Evolutionary conservation across 2,888 invertebrate genomes (phyloP).

Genomic region (Noctua janthe): DNA sequence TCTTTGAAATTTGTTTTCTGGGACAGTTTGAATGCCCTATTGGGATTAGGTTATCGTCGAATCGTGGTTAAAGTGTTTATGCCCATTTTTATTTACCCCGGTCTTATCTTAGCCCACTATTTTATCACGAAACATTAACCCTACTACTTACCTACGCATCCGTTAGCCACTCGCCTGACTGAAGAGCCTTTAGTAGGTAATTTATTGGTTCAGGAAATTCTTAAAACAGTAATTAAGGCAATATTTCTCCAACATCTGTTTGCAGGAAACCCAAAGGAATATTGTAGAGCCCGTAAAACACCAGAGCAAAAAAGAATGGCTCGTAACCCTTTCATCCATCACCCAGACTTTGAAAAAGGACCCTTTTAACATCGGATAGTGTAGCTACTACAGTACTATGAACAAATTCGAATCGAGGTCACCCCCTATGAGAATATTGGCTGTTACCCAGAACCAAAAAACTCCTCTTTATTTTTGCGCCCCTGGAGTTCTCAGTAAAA

Average conservation of each 20-base stretch:
- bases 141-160: neutral
- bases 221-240: neutral
- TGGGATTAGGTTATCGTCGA: no score
- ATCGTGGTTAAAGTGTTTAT: no score
- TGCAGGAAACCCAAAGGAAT: neutral
- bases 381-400: neutral
- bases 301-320: neutral
- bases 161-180: neutral
- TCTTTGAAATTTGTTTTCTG: no score
- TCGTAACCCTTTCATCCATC: constrained; percentile 1
- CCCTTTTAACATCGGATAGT: neutral
- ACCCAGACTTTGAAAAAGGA: constrained; percentile 1
- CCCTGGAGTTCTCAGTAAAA: neutral
- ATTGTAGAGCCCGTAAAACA: neutral
- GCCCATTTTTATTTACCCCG: no score
- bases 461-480: neutral
- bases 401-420: constrained; percentile 3
- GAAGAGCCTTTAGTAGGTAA: neutral
- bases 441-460: neutral
- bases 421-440: neutral
- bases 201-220: constrained; percentile 6
- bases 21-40: no score
- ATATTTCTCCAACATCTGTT: neutral
- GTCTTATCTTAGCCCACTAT: neutral
- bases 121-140: neutral